These are phyloP conservation scores for Hoplias malabaricus DNA, from an alignment of 2,113 vertebrate species.

Conservation along the genomic window DNA sequence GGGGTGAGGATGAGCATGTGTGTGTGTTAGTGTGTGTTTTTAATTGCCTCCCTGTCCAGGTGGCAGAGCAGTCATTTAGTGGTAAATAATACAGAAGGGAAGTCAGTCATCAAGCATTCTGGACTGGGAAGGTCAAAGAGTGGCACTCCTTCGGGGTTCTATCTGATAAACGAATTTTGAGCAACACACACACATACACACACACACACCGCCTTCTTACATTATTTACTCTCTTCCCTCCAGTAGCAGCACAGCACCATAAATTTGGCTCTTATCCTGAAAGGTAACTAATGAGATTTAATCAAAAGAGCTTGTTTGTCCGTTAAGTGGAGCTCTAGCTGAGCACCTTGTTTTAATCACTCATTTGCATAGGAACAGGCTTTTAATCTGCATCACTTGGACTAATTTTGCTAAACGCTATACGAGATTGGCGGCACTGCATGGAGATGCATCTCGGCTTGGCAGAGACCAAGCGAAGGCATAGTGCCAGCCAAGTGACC, in stretches of 20 bases:
- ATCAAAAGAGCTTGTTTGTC: constrained; percentile 50
- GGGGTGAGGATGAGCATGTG: constrained; percentile 3
- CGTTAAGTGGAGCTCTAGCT: constrained; percentile 34
- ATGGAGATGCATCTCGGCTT: constrained; percentile 22
- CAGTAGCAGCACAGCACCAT: background rate
- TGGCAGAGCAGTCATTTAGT: constrained; percentile 34
- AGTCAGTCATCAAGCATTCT: constrained; percentile 31
- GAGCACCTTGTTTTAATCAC: constrained; percentile 29
- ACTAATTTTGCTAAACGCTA: constrained; percentile 35
- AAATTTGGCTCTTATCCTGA: constrained; percentile 9
- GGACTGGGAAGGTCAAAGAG: constrained; percentile 42
- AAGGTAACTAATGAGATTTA: constrained; percentile 45
- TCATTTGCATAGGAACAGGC: constrained; percentile 38
- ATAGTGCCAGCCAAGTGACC: background rate
- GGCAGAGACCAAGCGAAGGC: background rate
- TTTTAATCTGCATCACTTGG: constrained; percentile 46
- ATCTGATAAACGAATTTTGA: constrained; percentile 22
- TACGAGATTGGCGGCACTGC: constrained; percentile 32
- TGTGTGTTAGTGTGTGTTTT: constrained; percentile 18
- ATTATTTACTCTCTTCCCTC: constrained; percentile 37
- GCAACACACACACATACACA: background rate
- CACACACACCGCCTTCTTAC: constrained; percentile 11
- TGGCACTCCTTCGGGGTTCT: constrained; percentile 1
- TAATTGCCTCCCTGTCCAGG: constrained; percentile 36
- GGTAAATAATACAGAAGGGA: constrained; percentile 38